Evolutionary conservation across 1,140 invertebrate genomes (phyloP), one percentile per base, ranked within the genome.

Genomic region (Psix sp.): DNA sequence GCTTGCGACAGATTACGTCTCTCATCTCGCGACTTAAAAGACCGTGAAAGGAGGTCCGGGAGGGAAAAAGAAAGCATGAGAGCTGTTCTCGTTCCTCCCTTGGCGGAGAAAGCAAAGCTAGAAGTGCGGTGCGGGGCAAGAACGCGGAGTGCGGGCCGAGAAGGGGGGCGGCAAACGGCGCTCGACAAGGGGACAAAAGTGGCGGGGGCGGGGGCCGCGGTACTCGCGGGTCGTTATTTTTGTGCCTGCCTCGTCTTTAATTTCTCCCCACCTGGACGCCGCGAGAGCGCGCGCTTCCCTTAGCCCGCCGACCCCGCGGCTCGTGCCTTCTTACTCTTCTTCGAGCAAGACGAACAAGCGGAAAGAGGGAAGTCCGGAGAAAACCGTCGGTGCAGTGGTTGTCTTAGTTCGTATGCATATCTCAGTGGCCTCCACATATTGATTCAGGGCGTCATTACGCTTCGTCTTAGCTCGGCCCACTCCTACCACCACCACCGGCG

Each of bases 201-300:
- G 66, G 59, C 33, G 70, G 70, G 51, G 73, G 35, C 52, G 54
- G 70, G 40, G 65, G 70, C 62, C 65, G 76, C 68, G 48, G 74
- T 71, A 63, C 78, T 80, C 79, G 78, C 79, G 80, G 82, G 82
- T 86, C 84, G 84, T 86, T 87, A 85, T 87, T 87, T 87, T 87
- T 85, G 85, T 86, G 84, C 84, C 84, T 84, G 85, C 83, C 82
- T 86, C 85, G 85, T 87, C 85, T 87, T 87, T 87, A 87, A 87
- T 87, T 75, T 78, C 74, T 77, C 74, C 72, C 74, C 75, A 68
- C 70, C 71, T 49, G 52, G 20, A 29, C 21, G 33, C 13, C 56
- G 40, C 45, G 43, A 31, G n/a, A n/a, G n/a, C 48, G 57, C 24
- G 33, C 59, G 31, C 59, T 40, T 38, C 62, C 49, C 54, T 26